A percentile compares a stretch with the other conserved stretches of the same genome.
These are phyloP conservation scores for Glaucidium brasilianum DNA, from an alignment of 2,113 vertebrate species.

Conservation along the genomic window DNA sequence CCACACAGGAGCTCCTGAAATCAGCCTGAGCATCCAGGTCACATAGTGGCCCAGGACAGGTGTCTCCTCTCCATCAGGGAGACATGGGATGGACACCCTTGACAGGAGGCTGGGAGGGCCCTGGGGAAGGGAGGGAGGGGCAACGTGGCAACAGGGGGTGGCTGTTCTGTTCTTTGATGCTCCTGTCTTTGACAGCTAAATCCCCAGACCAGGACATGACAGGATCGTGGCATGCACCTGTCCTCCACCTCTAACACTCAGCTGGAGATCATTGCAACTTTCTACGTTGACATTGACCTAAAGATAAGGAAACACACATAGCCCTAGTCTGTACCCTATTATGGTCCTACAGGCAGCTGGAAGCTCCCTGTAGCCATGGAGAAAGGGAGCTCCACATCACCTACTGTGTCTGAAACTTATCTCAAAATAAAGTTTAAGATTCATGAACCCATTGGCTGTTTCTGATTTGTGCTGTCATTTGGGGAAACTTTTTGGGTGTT, in stretches of 20 bases:
- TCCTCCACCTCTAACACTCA: not conserved
- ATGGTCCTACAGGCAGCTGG: not conserved
- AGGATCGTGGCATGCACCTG: accelerated
- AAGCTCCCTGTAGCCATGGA: not conserved
- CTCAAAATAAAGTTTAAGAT: not conserved
- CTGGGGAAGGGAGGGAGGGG: not conserved
- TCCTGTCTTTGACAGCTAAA: not conserved
- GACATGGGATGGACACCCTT: not conserved
- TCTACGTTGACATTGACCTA: not conserved
- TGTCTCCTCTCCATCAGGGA: not conserved
- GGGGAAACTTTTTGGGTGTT: not conserved
- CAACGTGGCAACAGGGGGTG: no score
- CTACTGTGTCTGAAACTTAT: not conserved
- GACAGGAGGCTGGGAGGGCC: not conserved
- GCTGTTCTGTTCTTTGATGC: not conserved
- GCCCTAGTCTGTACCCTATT: not conserved
- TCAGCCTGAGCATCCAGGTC: not conserved
- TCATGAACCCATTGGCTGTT: not conserved
- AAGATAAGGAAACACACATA: not conserved
- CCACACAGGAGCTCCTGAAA: not conserved
- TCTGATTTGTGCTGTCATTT: not conserved
- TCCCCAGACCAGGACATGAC: no score
- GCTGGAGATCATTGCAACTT: not conserved
- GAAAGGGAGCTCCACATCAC: not conserved
- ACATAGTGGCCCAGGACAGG: not conserved